These are phyloP conservation scores for Hippocampus abdominalis DNA, from an alignment of 2,113 vertebrate genomes.

Conservation along the genomic window DNA sequence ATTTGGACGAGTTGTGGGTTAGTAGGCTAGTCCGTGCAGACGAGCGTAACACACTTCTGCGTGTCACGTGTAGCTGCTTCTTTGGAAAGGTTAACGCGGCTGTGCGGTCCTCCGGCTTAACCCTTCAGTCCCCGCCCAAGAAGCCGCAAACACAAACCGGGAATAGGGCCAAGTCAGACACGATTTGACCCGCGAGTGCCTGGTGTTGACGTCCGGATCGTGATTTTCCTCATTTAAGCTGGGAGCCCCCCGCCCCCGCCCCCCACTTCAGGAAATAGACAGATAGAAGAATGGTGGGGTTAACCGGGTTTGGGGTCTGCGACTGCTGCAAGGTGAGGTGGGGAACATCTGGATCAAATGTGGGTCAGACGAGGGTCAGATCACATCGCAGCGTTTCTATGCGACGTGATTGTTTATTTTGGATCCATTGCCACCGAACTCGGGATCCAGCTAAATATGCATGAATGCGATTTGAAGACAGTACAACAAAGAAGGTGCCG, in stretches of 20 bases:
- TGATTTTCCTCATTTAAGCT: not conserved
- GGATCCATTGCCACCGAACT: conserved; percentile 27
- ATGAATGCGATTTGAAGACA: conserved; percentile 49
- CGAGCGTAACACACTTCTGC: conserved; percentile 63
- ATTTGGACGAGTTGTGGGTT: conserved; percentile 34
- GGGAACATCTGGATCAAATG: conserved; percentile 48
- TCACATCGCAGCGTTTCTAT: not conserved
- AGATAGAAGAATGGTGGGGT: conserved; percentile 22
- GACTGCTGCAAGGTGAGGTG: conserved; percentile 43
- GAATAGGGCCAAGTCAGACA: conserved; percentile 3
- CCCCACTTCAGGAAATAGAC: not conserved
- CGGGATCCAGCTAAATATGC: conserved; percentile 45
- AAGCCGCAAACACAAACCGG: conserved; percentile 9
- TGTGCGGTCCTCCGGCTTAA: conserved; percentile 58
- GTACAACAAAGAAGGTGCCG: conserved; percentile 62
- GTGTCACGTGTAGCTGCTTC: conserved; percentile 72
- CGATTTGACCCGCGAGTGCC: conserved; percentile 7
- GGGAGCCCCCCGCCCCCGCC: not conserved
- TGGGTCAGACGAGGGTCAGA: conserved; percentile 31
- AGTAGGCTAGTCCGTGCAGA: conserved; percentile 46
- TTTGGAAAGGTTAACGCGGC: conserved; percentile 72
- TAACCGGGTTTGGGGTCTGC: conserved; percentile 8
- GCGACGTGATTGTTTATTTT: not conserved
- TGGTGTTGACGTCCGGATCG: conserved; percentile 8
- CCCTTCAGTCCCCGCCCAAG: conserved; percentile 38